Conservation (phyloP, 2,888 invertebrate species). For the Tholera decimalis region DNA sequence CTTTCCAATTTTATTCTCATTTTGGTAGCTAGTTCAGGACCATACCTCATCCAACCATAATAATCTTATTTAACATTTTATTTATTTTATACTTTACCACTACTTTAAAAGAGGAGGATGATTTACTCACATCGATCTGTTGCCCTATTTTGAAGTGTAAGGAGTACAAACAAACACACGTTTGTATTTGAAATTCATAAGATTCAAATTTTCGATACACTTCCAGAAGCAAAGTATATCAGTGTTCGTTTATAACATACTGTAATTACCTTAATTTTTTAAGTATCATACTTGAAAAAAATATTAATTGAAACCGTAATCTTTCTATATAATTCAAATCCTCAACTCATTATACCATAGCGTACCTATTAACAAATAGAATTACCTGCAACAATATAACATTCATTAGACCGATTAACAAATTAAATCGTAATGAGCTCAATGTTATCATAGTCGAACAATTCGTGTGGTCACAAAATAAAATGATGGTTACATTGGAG, state of each 20-base stretch:
- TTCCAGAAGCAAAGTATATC: no score
- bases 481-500: slow-evolving; percentile 11
- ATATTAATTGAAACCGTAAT: not conserved
- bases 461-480: slow-evolving; percentile 26
- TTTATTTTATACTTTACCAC: no score
- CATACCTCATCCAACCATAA: not conserved
- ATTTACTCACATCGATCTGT: no score
- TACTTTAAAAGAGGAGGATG: no score
- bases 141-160: no score
- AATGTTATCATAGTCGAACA: slow-evolving; percentile 2
- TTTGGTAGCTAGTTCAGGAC: not conserved
- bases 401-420: slow-evolving; percentile 37
- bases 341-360: not conserved
- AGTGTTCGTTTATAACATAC: no score
- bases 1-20: not conserved
- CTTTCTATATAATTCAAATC: slow-evolving; percentile 1
- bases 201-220: no score
- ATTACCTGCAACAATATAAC: slow-evolving; percentile 6
- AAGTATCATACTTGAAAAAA: no score
- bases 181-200: no score
- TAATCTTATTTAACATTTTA: no score
- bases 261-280: not conserved
- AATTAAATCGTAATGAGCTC: slow-evolving; percentile 42
- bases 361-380: slow-evolving; percentile 17
- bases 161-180: no score